A percentile compares a stretch with the other conserved stretches of the same genome.
Evolutionary conservation across 2,113 vertebrate species (phyloP).

Genomic region (Rhinoderma darwinii): DNA sequence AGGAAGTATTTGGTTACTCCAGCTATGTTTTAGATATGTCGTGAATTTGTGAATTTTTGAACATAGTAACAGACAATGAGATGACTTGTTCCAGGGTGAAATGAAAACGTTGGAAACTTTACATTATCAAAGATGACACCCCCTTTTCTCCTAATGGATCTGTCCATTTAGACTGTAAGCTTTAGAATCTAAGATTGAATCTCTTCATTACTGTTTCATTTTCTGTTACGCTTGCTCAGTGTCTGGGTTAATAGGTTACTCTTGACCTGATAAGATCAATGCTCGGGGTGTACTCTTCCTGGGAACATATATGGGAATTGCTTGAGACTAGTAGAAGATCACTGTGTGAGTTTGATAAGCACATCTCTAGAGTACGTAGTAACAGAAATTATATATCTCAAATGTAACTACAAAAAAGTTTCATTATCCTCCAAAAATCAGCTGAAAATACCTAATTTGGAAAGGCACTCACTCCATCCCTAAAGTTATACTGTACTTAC

Average conservation of each 20-base stretch:
- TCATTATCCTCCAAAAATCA: too few relatives aligned
- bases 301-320: not conserved
- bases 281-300: not conserved
- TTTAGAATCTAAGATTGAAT: not conserved
- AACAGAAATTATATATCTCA: not conserved
- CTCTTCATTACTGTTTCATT: not conserved
- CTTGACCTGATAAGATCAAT: not conserved
- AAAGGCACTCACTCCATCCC: too few relatives aligned
- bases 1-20: constrained; percentile 45
- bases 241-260: not conserved
- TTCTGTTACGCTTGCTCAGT: not conserved
- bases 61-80: not conserved
- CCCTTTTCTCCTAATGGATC: not conserved
- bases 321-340: not conserved
- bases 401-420: too few relatives aligned
- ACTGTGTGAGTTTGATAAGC: not conserved
- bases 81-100: constrained; percentile 12
- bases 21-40: constrained; percentile 6
- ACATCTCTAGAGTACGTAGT: not conserved
- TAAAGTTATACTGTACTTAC: too few relatives aligned
- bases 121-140: not conserved
- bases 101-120: constrained; percentile 12
- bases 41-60: not conserved
- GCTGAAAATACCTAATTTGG: too few relatives aligned
- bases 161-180: not conserved